Base-by-base conservation (phyloP, 2,888 invertebrate species). In the Alsophila aescularia region DNA sequence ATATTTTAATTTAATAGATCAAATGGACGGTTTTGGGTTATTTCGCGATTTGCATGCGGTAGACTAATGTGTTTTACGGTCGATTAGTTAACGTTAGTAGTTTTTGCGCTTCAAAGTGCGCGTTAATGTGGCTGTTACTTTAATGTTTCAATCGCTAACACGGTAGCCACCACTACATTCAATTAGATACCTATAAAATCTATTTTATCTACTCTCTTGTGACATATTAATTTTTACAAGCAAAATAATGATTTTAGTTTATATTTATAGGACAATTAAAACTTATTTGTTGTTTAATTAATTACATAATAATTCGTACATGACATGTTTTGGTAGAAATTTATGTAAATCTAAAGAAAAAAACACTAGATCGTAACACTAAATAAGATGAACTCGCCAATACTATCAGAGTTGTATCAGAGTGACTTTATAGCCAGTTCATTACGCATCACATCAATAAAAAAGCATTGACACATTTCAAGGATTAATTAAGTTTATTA, bases 1-100 rank as follows among this genome's bases (percentile, higher is more conserved):
- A 85, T 84, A 82, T 80, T 83, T 80, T 73, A 77, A 82, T 78
- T 75, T 78, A 77, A 79, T 79, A 78, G 77, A 79, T 82, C 76
- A 76, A 73, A 67, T 58, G 64, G 73, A 67, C 47, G 67, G 72
- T 70, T 72, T 76, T 71, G 70, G 64, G 64, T 40, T 44, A 44
- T 56, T 56, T 72, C 60, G 68, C 60, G 72, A 75, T 77, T 75
- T 77, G 74, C 71, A 62, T 65, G 62, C 65, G 58, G 66, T 63
- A 58, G 56, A 55, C 58, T 62, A 66, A 57, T 52, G 58, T 54
- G 60, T 66, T 66, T 64, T 60, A 60, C 52, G 52, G 58, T 51
- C 60, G 47, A 56, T 62, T 58, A 54, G 59, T 58, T 43, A 58
- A 56, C 55, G 57, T 59, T 62, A 55, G 62, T 54, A 54, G 62